Evolutionary conservation across 1,140 invertebrate genomes (phyloP).

Genomic region (Bombus huntii): DNA sequence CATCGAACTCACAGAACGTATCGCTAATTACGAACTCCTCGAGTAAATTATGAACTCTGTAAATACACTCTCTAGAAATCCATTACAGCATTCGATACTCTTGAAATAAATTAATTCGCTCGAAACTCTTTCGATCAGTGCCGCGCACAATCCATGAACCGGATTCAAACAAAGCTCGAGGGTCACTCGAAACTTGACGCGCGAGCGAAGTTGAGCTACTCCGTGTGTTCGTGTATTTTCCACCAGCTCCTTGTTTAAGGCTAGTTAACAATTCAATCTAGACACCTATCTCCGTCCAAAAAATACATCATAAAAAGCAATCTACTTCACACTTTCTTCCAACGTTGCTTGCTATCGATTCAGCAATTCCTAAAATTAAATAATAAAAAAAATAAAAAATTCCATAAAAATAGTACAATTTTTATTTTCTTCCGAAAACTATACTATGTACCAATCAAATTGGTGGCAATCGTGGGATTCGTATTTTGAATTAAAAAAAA

Average conservation of each 20-base stretch:
- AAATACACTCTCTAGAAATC: background rate
- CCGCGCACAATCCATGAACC: background rate
- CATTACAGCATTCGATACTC: background rate
- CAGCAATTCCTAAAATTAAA: no score
- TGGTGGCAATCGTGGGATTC: no score
- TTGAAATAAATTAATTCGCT: slow-evolving; percentile 17
- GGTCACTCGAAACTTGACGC: slow-evolving; percentile 25
- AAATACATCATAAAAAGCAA: no score
- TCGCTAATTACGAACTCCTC: slow-evolving; percentile 27
- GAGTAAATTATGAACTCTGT: slow-evolving; percentile 20
- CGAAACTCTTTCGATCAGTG: background rate
- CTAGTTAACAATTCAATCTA: background rate
- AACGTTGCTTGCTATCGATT: no score
- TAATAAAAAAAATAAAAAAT: no score
- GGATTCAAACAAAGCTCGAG: slow-evolving; percentile 14
- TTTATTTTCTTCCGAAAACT: no score
- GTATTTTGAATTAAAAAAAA: no score
- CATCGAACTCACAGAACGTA: background rate
- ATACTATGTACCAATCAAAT: no score
- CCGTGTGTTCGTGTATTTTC: background rate
- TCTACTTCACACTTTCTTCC: no score
- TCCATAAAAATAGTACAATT: no score
- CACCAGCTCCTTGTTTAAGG: background rate
- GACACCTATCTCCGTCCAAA: background rate
- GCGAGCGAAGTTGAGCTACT: slow-evolving; percentile 13